Percentiles rank a stretch among this genome's conserved stretches.
Evolutionary conservation across 2,113 vertebrate species (phyloP).

Genomic region (Bostrychus sinensis): DNA sequence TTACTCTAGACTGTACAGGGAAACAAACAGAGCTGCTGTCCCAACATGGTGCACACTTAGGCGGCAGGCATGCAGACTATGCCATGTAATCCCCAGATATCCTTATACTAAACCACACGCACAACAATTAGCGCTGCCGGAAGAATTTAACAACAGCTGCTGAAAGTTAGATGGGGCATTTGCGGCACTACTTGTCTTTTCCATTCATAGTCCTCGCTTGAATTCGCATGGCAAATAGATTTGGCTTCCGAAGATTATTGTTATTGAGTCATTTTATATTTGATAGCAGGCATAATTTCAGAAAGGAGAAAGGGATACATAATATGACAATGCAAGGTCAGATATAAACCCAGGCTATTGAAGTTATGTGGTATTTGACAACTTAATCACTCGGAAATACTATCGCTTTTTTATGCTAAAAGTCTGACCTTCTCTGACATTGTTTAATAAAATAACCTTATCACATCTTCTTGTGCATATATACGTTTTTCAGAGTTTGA

Average conservation of each 20-base stretch:
- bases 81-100: conserved; percentile 76
- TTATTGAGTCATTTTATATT: conserved; percentile 13
- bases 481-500: too few species aligned
- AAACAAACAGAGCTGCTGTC: conserved; percentile 71
- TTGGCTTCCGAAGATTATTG: conserved; percentile 18
- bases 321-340: neutral
- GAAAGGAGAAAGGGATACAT: neutral
- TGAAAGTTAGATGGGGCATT: conserved; percentile 67
- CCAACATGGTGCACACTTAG: conserved; percentile 72
- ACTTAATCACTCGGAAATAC: neutral
- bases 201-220: conserved; percentile 50
- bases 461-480: too few species aligned
- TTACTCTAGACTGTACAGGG: conserved; percentile 67
- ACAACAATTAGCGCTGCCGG: conserved; percentile 78
- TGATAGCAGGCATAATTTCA: neutral
- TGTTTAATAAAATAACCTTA: too few species aligned
- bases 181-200: conserved; percentile 58
- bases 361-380: neutral
- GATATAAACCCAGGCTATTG: neutral
- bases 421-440: neutral
- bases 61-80: conserved; percentile 76
- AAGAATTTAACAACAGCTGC: conserved; percentile 79
- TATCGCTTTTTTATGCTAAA: neutral
- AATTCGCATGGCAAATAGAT: conserved; percentile 18
- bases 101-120: conserved; percentile 79